Evolutionary conservation across 2,888 invertebrate genomes (phyloP), one percentile per base, ranked within the genome.

Genomic region (Pheosia tremula): DNA sequence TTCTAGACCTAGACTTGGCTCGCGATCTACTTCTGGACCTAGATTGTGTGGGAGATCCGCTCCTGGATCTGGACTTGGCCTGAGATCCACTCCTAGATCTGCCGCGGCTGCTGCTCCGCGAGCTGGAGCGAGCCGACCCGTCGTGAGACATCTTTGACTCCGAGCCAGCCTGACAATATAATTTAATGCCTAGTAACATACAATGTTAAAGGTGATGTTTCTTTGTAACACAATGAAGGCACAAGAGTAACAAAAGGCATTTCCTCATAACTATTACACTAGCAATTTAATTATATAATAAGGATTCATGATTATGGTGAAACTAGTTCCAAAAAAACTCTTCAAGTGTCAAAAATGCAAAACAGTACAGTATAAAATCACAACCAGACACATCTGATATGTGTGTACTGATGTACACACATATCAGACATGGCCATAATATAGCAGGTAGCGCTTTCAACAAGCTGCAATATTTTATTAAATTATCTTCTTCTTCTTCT

Each of bases 121-220:
- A 76, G 45, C 80, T 79, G 7, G 89, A 88, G 9, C 67, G 79
- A 3, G 69, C 69, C 0, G 90, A 88, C 3, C 89, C 87, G 36
- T 85, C 87, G 57, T 81, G 84, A 0, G 91, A 90, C 89, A 88
- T 89, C 74, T 84, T 88, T 3, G 88, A 80, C 4, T 80, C 83
- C 0, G 89, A 90, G 43, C 83, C 90, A 61, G 74, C 86, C 89
- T 90, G 79, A 5, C 53, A 9, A 57, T 59, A 58, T 5, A 50
- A 57, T 24, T 24, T 24, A 24, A 24, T 24, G 24, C 24, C 0
- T 24, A 24, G 24, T 24, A 24, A 24, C 24, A 24, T 24, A 24
- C 24, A 24, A 24, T 24, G 24, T 24, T 24, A 24, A 24, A 24
- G 24, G 24, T 24, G 24, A 24, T 24, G 24, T 24, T 24, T 24